A percentile compares a stretch with the other conserved stretches of the same genome.
Evolutionary conservation across 37 sponge, comb jelly and placozoan species (phyloP).

Genomic region (Halichondria panicea): DNA sequence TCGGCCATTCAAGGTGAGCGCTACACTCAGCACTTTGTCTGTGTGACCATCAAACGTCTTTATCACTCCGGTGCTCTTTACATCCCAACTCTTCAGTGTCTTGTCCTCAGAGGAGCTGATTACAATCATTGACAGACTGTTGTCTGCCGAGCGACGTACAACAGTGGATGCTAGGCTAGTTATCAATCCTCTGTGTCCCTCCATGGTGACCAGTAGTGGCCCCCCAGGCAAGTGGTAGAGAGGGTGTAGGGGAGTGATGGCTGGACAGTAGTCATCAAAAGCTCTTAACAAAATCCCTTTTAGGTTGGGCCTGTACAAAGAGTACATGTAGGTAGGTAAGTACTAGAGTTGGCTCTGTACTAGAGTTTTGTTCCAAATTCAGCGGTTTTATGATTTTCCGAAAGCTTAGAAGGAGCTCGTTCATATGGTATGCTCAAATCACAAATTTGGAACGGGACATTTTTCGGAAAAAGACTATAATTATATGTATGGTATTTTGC

Average conservation of each 20-base stretch:
- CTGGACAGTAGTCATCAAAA: slow-evolving; percentile 16
- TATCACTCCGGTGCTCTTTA: slow-evolving; percentile 41
- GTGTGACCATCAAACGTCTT: slow-evolving; percentile 76
- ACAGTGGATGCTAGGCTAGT: slow-evolving; percentile 28
- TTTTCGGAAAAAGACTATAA: no score
- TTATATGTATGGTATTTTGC: no score
- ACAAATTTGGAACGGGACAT: no score
- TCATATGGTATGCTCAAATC: no score
- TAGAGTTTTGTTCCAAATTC: no score
- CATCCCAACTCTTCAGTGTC: slow-evolving; percentile 73
- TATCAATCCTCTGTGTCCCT: slow-evolving; percentile 66
- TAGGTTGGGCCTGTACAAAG: slow-evolving; percentile 20
- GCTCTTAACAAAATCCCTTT: slow-evolving; percentile 13
- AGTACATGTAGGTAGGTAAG: no score
- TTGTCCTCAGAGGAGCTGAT: slow-evolving; percentile 67
- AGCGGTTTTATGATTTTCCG: no score
- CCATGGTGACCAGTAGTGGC: slow-evolving; percentile 62
- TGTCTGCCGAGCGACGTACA: background rate
- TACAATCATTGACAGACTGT: slow-evolving; percentile 9
- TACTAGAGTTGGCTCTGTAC: no score
- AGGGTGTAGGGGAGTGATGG: slow-evolving; percentile 32
- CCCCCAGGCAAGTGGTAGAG: slow-evolving; percentile 50
- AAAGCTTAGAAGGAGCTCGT: no score
- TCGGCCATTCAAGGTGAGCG: slow-evolving; percentile 39
- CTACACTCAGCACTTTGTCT: slow-evolving; percentile 51